Evolutionary conservation across 2,113 vertebrate genomes (phyloP).

Genomic region (Calonectris borealis): DNA sequence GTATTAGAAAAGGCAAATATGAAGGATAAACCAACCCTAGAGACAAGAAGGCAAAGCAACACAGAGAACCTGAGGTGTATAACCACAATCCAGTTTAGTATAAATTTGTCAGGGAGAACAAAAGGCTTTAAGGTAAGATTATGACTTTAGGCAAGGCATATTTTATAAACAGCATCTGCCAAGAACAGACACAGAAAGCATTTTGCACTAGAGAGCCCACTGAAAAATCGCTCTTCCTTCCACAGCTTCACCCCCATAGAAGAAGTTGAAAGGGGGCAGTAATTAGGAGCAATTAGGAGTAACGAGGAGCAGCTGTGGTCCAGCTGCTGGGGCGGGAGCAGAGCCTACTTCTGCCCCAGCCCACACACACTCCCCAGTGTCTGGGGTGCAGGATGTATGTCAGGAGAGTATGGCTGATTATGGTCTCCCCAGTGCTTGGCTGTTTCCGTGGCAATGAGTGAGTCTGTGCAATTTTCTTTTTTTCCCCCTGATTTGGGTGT

Average conservation of each 20-base stretch:
- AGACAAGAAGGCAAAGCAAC: constrained; percentile 17
- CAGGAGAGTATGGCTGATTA: accelerated
- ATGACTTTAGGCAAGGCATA: constrained; percentile 1
- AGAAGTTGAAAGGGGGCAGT: background rate
- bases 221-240: background rate
- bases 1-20: constrained; percentile 13
- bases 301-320: background rate
- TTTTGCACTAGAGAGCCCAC: background rate
- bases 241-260: accelerated
- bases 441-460: background rate
- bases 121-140: constrained; percentile 52
- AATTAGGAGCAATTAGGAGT: background rate
- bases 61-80: constrained; percentile 29
- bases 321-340: background rate
- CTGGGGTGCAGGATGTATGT: accelerated
- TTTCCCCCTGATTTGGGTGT: accelerated
- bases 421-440: accelerated
- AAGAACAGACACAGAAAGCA: background rate
- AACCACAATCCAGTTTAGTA: constrained; percentile 33
- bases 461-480: background rate
- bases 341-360: background rate
- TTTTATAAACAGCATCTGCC: background rate
- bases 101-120: constrained; percentile 37
- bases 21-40: background rate
- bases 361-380: accelerated